A percentile compares a stretch with the other conserved stretches of the same genome.
These are phyloP conservation scores for Tragelaphus scriptus DNA, from an alignment of 2,113 vertebrate species.

Conservation along the genomic window DNA sequence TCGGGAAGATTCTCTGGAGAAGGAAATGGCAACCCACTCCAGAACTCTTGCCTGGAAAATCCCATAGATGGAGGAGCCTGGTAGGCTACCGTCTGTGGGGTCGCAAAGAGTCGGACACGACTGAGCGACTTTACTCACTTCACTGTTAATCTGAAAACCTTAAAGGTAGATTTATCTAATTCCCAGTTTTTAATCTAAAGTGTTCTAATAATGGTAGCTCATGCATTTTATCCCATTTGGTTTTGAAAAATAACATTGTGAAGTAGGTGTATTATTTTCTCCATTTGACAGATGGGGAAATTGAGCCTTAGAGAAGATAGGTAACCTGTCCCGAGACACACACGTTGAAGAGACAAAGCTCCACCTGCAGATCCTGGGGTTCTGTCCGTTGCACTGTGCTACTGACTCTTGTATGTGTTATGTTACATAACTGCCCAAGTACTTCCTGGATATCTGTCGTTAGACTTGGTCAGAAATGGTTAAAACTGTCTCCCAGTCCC, in stretches of 20 bases:
- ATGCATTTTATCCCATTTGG: neutral
- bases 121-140: no score
- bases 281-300: neutral
- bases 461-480: neutral
- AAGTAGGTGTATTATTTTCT: neutral
- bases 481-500: neutral
- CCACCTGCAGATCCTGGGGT: neutral
- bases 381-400: neutral
- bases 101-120: no score
- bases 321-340: neutral
- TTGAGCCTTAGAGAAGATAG: neutral
- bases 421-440: neutral
- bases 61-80: no score
- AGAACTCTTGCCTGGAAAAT: no score
- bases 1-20: no score
- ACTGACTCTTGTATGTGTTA: neutral
- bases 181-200: neutral
- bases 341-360: neutral
- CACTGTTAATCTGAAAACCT: neutral
- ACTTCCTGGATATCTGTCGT: neutral
- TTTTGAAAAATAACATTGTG: neutral
- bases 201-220: neutral
- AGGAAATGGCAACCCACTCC: no score
- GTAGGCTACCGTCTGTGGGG: no score
- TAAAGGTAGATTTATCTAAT: neutral